phyloP scores from a whole-genome alignment of 2,113 vertebrate species.

The Trichomycterus rosablanca region DNA sequence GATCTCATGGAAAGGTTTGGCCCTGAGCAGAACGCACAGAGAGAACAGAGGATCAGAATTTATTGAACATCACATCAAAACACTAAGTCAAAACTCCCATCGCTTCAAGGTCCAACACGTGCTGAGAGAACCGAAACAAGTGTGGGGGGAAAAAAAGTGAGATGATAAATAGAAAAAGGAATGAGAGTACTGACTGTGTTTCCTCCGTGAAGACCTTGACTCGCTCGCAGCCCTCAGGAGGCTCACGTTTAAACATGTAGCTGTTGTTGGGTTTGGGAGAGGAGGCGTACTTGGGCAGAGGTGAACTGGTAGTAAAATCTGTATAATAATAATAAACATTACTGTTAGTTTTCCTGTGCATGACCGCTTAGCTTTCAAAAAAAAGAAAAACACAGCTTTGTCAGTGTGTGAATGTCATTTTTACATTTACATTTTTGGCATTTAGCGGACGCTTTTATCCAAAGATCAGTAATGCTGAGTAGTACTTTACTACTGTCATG shows the following conservation, averaged over 20 bases:
- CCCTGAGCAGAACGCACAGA: slow-evolving; percentile 51
- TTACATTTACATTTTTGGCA: too few species aligned
- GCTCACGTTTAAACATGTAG: slow-evolving; percentile 49
- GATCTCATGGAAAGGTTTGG: slow-evolving; percentile 77
- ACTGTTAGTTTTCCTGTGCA: neutral
- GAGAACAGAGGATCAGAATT: neutral
- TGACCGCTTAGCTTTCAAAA: too few species aligned
- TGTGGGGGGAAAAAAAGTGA: slow-evolving; percentile 1
- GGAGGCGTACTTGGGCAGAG: slow-evolving; percentile 42
- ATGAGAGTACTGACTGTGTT: slow-evolving; percentile 44
- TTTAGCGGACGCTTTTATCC: too few species aligned
- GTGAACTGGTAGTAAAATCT: slow-evolving; percentile 40
- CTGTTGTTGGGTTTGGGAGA: slow-evolving; percentile 49
- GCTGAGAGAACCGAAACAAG: slow-evolving; percentile 19
- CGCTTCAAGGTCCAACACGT: slow-evolving; percentile 27
- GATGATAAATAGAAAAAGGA: slow-evolving; percentile 2
- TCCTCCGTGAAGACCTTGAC: slow-evolving; percentile 49
- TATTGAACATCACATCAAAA: slow-evolving; percentile 3
- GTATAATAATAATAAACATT: neutral
- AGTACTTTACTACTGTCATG: too few species aligned
- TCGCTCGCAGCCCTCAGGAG: slow-evolving; percentile 47
- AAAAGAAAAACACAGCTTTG: too few species aligned
- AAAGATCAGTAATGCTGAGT: too few species aligned
- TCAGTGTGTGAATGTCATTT: too few species aligned
- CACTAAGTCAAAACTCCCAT: slow-evolving; percentile 9